Percentiles rank a stretch among this genome's conserved stretches.
Conservation (phyloP, 2,888 invertebrate species). For the Nymphalis c-album region DNA sequence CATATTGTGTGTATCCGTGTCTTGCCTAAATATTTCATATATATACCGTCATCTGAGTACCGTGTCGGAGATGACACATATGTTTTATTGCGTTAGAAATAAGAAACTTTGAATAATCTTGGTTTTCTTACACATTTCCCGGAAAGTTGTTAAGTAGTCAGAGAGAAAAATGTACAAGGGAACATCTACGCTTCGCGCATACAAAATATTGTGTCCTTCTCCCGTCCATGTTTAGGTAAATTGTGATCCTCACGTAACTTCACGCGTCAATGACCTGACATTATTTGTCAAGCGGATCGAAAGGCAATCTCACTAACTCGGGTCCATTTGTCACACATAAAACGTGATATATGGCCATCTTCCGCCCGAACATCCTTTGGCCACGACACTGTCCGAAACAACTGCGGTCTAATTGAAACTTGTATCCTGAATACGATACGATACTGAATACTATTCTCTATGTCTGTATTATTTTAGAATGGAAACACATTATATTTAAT, state of each 20-base stretch:
- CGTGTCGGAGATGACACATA: background rate
- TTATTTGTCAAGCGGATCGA: slow-evolving; percentile 79
- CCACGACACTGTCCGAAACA: slow-evolving; percentile 43
- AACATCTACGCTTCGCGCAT: slow-evolving; percentile 42
- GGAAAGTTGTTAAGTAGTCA: slow-evolving; percentile 7
- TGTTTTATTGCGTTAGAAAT: slow-evolving; percentile 15
- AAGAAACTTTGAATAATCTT: slow-evolving; percentile 4
- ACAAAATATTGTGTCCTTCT: slow-evolving; percentile 47
- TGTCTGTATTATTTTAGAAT: background rate
- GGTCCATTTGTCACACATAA: slow-evolving; percentile 79
- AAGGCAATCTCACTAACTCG: slow-evolving; percentile 78
- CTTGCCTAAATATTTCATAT: background rate
- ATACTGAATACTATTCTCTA: background rate
- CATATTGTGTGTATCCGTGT: too few relatives aligned
- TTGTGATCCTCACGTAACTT: slow-evolving; percentile 70
- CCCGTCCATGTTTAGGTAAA: slow-evolving; percentile 59
- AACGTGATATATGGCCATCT: slow-evolving; percentile 71
- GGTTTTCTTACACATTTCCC: slow-evolving; percentile 8
- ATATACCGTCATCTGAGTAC: background rate
- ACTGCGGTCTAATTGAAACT: slow-evolving; percentile 10
- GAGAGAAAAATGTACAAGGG: slow-evolving; percentile 15
- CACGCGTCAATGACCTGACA: slow-evolving; percentile 73
- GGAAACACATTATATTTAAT: background rate
- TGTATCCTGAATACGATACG: background rate
- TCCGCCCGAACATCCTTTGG: slow-evolving; percentile 57